Evolutionary conservation across 2,113 vertebrate species (phyloP), one percentile per base, ranked within the genome.

Genomic region (Nerophis ophidion): DNA sequence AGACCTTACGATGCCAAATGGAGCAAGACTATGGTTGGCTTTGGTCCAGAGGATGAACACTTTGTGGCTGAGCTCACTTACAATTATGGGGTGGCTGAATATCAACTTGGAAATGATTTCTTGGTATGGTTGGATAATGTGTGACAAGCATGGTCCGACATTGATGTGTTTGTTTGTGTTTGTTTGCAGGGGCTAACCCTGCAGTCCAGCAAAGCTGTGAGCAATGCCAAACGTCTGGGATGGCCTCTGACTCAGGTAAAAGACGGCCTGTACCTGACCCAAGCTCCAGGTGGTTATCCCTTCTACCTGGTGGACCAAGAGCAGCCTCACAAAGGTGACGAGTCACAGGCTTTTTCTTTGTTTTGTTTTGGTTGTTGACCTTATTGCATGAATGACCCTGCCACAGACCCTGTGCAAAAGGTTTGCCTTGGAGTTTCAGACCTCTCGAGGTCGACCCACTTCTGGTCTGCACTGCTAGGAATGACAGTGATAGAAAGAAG

Each of bases 1-100:
- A 99, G 96, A 7, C 95, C 96, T 13, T 99, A 98, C 33, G 96
- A 98, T 84, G 96, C 95, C 12, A 99, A 92, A 56, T 99, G 97
- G 97, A 99, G 97, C 86, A 99, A 99, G 89, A 98, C 96, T 0
- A 98, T 99, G 97, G 91, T 99, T 71, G 97, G 97, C 15, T 99
- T 91, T 0, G 96, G 97, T 10, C 89, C 94, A 44, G 97, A 99
- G 63, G 93, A 97, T 55, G 70, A 90, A 8, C 94, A 98, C 83
- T 99, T 99, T 74, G 97, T 98, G 10, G 91, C 91, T 55, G 97
- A 99, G 15, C 68, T 99, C 67, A 99, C 97, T 4, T 99, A 99
- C 77, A 99, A 98, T 75, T 99, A 99, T 1, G 96, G 94, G 2
- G 79, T 98, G 0, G 94, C 92, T 55, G 90, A 93, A 45, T 98